Conservation (phyloP, 2,888 invertebrate genomes). For the Bimastos eiseni region DNA sequence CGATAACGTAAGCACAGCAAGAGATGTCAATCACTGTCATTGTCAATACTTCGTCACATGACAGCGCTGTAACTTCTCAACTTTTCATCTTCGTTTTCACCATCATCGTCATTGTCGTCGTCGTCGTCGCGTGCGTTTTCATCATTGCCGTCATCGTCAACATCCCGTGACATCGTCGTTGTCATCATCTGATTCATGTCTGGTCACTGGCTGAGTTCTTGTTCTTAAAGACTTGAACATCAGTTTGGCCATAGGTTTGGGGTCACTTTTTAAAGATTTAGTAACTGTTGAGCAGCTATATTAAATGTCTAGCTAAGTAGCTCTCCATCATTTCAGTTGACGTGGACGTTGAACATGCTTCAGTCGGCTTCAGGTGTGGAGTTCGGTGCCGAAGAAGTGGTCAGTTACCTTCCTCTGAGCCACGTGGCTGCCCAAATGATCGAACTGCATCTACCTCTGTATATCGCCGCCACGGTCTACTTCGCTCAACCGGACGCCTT, state of each 20-base stretch:
- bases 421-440: constrained; percentile 88
- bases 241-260: too few relatives aligned
- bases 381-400: constrained; percentile 65
- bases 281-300: too few relatives aligned
- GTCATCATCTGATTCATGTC: neutral
- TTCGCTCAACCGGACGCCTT: constrained; percentile 75
- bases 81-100: too few relatives aligned
- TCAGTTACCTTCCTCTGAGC: constrained; percentile 84
- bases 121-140: neutral
- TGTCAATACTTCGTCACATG: too few relatives aligned
- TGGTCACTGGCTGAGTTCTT: too few relatives aligned
- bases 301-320: too few relatives aligned
- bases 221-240: too few relatives aligned
- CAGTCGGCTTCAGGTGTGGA: constrained; percentile 33
- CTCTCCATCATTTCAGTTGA: constrained; percentile 59
- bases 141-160: neutral
- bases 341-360: constrained; percentile 62
- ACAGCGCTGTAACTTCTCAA: too few relatives aligned
- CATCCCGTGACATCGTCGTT: too few relatives aligned
- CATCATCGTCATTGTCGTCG: neutral
- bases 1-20: constrained; percentile 32
- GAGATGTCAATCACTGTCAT: too few relatives aligned
- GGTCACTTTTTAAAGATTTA: too few relatives aligned
- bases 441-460: constrained; percentile 75
- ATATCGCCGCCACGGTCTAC: constrained; percentile 73